Conservation (phyloP, 2,797 vertebrate species). For the Rhinella marina region DNA sequence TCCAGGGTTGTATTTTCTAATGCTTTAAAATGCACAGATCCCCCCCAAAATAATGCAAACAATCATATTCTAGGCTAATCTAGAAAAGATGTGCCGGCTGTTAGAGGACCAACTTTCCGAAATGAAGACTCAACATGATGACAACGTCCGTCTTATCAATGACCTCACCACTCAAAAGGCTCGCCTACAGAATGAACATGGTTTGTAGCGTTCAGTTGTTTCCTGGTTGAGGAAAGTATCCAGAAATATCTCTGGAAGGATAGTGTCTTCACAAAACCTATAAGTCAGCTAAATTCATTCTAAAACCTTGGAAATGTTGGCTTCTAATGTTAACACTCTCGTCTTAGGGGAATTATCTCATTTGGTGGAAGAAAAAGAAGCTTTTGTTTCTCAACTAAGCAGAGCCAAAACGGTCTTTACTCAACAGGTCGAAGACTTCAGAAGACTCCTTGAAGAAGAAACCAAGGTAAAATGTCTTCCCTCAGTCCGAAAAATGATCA, state of each 20-base stretch:
- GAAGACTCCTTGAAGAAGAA: constrained; percentile 84
- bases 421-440: constrained; percentile 81
- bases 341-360: constrained; percentile 75
- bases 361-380: constrained; percentile 82
- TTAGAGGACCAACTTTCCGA: constrained; percentile 88
- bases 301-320: background rate
- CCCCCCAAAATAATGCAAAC: background rate
- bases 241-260: background rate
- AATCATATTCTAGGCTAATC: constrained; percentile 71
- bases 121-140: constrained; percentile 83
- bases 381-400: constrained; percentile 79
- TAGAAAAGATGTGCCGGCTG: constrained; percentile 85
- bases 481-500: background rate
- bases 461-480: constrained; percentile 73
- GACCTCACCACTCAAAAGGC: constrained; percentile 82
- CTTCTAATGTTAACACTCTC: background rate
- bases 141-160: constrained; percentile 82
- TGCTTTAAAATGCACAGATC: background rate
- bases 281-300: no score
- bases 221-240: background rate
- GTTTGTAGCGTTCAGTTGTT: constrained; percentile 65
- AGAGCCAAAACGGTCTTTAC: constrained; percentile 78
- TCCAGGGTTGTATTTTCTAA: constrained; percentile 61
- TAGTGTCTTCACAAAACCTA: background rate
- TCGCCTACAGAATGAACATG: constrained; percentile 86